These are phyloP conservation scores for Neodontobutis hainanensis DNA, from an alignment of 2,113 vertebrate species.

Conservation along the genomic window DNA sequence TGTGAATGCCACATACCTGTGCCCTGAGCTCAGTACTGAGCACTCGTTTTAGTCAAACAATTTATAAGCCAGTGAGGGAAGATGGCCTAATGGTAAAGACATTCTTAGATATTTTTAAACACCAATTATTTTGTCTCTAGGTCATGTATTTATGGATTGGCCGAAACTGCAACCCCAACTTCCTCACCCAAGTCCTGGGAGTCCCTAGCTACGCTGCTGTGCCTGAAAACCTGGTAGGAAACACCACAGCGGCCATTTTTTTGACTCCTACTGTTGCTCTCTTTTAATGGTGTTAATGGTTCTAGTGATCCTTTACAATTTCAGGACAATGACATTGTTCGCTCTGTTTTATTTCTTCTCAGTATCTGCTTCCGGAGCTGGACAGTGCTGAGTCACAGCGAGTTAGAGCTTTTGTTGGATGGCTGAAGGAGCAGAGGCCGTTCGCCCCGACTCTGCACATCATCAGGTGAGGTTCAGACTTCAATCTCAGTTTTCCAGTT, in stretches of 20 bases:
- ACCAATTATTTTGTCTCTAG: constrained; percentile 61
- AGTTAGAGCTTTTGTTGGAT: constrained; percentile 86
- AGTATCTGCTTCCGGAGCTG: constrained; percentile 92
- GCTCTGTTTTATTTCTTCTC: not conserved
- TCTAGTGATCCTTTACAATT: not conserved
- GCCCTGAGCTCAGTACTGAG: no score
- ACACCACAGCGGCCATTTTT: not conserved
- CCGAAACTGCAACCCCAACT: constrained; percentile 86
- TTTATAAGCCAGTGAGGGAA: no score
- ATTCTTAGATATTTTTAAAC: no score
- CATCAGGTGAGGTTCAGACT: constrained; percentile 84
- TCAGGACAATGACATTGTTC: not conserved
- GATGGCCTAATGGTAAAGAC: no score
- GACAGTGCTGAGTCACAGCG: constrained; percentile 91
- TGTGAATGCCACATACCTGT: no score
- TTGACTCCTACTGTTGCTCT: not conserved
- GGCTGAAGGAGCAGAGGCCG: constrained; percentile 93
- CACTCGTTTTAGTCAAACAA: no score
- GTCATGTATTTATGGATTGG: constrained; percentile 92
- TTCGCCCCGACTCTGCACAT: constrained; percentile 90
- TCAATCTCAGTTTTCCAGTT: not conserved
- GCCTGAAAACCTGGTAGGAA: constrained; percentile 87
- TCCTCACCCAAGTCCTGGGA: constrained; percentile 90
- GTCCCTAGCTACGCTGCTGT: constrained; percentile 85
- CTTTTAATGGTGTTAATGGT: not conserved